Base-by-base conservation (phyloP, 2,113 vertebrate species). In the Manacus vitellinus region DNA sequence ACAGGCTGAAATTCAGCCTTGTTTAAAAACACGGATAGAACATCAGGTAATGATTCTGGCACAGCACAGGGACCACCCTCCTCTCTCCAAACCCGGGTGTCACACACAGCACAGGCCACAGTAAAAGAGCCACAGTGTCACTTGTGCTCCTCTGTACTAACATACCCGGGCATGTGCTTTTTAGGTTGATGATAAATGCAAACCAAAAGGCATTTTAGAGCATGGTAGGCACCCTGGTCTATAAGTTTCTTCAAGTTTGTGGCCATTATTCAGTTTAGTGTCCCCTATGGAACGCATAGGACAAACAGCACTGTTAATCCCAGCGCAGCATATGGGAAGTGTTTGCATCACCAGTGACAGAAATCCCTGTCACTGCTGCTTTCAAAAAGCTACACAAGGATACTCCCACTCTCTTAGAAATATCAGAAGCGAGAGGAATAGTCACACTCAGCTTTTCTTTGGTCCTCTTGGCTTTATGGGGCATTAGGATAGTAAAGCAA, bases 221-320 rank as follows among this genome's bases (percentile, higher is more conserved):
- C 47, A 44, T 17, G 63, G 22, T 23, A 22, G 44, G 41, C 46
- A 28, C 52, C 61, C 70, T 56, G 46, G 21, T 54, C 56, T 52
- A 5, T 59, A 13, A n/a, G 24, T 67, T 89, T 61, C 71, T 88
- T 49, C 51, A 56, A 43, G 66, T 74, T 61, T 51, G 52, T 78
- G 74, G 85, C 71, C 44, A 9, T 90, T 85, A 73, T 72, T 92
- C 89, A 19, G 47, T 70, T 80, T 85, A 74, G 20, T 43, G 33
- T 88, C 66, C 51, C 58, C 39, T 84, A 3, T 76, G 93, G 95
- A 93, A 92, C 71, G 51, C 15, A 2, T 61, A 63, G 87, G 84
- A 88, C 92, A 86, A 95, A 85, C 68, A 84, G 39, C 17, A 1
- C 56, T 9, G 24, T 81, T 88, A 92, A 94, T 96, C 90, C 58